phyloP scores from a whole-genome alignment of 1,140 invertebrate species.

The Apis mellifera region DNA sequence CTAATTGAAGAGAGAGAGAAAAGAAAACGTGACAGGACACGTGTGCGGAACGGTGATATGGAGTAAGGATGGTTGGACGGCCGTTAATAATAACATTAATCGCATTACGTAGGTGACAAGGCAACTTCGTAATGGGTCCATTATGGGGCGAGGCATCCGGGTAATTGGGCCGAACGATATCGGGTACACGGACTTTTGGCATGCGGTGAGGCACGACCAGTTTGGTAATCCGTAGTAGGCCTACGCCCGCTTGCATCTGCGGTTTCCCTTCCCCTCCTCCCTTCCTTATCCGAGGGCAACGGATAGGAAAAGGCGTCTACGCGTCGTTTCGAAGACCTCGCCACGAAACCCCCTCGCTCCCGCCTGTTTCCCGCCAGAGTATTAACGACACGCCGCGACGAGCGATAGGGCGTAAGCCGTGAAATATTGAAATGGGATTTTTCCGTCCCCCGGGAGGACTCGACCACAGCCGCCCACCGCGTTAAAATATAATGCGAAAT shows the following conservation, averaged over 20 bases:
- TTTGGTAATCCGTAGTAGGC: slow-evolving; percentile 47
- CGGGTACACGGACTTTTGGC: slow-evolving; percentile 64
- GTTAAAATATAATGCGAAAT: slow-evolving; percentile 57
- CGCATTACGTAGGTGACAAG: slow-evolving; percentile 46
- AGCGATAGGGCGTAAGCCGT: slow-evolving; percentile 67
- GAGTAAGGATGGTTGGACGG: background rate
- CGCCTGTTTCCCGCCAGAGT: slow-evolving; percentile 49
- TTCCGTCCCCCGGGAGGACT: slow-evolving; percentile 27
- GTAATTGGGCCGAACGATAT: slow-evolving; percentile 60
- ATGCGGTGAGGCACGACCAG: slow-evolving; percentile 59
- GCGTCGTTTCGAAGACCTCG: slow-evolving; percentile 48
- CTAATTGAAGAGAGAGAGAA: background rate
- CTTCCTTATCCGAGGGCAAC: slow-evolving; percentile 23
- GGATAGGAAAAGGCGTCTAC: slow-evolving; percentile 49
- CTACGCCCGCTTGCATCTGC: slow-evolving; percentile 30
- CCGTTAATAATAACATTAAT: slow-evolving; percentile 63
- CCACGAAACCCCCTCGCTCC: slow-evolving; percentile 6
- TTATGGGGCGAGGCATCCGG: slow-evolving; percentile 38
- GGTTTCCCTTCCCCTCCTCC: slow-evolving; percentile 37
- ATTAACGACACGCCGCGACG: slow-evolving; percentile 54
- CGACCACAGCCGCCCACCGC: too few relatives aligned
- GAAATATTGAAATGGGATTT: slow-evolving; percentile 71
- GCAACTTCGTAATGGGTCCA: slow-evolving; percentile 52
- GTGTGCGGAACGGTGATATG: background rate
- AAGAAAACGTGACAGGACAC: background rate